Evolutionary conservation across 1,140 invertebrate species (phyloP), one percentile per base, ranked within the genome.

Genomic region (Tetramorium simillimum): DNA sequence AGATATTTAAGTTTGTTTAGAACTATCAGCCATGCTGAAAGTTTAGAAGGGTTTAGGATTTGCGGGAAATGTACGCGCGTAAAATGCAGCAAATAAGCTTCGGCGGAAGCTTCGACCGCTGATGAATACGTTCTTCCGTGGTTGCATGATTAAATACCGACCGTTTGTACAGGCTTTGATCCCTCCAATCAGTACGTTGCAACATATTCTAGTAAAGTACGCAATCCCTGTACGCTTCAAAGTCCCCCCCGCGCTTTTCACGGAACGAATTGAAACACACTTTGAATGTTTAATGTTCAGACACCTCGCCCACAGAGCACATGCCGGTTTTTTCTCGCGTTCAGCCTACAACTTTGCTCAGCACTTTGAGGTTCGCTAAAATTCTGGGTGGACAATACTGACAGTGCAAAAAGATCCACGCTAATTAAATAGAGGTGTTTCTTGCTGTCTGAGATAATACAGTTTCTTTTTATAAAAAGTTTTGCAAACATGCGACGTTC

Each of bases 61-160:
- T 21, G 21, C 51, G 28, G n/a, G 40, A 14, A 51, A 53, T 33
- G 51, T 63, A 49, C 16, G 43, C 9, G 51, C n/a, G 9, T 43
- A 86, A 58, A 75, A 63, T 63, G 76, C 0, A 72, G 28, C 60
- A 63, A 89, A 85, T 80, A 85, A 77, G 75, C 69, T 76, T 77
- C 69, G 51, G 72, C 43, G 63, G 51, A 53, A 62, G 58, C 49
- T 77, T 33, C 63, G 67, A 80, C 43, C 84, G 56, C 75, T 72
- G 89, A 81, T 63, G 73, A 86, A 86, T 80, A 85, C 73, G 72
- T 88, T 88, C 82, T 90, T 89, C 89, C 14, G 72, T 62, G 86
- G 82, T 90, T 46, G 86, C 53, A 82, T 90, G 84, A 90, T 91
- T 90, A 91, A 90, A 91, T 90, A 91, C 86, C 86, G 51, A 76